These are phyloP conservation scores for Sebastes taczanowskii DNA, from an alignment of 2,797 vertebrate species.

Conservation along the genomic window DNA sequence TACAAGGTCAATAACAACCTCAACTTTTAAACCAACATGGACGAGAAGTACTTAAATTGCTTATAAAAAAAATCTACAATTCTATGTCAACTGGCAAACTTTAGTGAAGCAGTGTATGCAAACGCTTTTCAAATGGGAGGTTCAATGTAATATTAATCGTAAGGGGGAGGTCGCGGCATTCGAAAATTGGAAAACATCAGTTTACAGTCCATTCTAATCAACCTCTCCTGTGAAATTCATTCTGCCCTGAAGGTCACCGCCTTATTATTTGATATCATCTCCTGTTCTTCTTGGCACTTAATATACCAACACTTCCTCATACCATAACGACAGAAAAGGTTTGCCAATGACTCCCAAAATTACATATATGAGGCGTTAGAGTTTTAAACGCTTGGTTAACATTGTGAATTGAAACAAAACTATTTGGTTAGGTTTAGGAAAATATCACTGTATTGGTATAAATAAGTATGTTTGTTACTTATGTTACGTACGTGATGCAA, in stretches of 20 bases:
- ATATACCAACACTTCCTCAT: not conserved
- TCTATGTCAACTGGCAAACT: not conserved
- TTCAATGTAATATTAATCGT: not conserved
- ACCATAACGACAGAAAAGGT: not conserved
- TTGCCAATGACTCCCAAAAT: not conserved
- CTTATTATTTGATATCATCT: constrained; percentile 4
- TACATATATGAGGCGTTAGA: not conserved
- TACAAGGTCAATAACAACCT: not conserved
- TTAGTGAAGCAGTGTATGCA: not conserved
- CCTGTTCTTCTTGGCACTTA: not conserved
- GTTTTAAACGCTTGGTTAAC: not conserved
- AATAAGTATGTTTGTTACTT: not conserved
- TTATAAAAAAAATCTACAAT: not conserved
- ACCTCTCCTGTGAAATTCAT: not conserved
- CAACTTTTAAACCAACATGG: not conserved
- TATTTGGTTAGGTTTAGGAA: not conserved
- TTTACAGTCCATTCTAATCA: not conserved
- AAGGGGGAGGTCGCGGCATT: not conserved
- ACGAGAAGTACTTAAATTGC: not conserved
- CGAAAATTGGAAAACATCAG: not conserved
- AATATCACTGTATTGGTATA: not conserved
- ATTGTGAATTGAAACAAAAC: not conserved
- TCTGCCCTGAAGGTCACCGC: not conserved
- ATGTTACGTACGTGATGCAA: not conserved
- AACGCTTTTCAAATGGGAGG: not conserved